phyloP scores from a whole-genome alignment of 1,140 invertebrate genomes.

The Solen grandis region DNA sequence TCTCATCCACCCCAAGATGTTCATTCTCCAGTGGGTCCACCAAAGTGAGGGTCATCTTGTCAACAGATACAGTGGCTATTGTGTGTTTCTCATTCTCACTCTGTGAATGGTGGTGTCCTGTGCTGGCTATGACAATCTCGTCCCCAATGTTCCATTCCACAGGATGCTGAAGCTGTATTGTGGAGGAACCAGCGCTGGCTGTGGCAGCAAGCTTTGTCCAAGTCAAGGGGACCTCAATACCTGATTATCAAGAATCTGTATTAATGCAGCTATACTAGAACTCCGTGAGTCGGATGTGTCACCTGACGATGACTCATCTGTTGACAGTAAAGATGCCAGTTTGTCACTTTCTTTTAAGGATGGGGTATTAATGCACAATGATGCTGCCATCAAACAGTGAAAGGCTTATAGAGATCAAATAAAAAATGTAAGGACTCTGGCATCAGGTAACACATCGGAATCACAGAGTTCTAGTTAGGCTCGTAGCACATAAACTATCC shows the following conservation, averaged over 20 bases:
- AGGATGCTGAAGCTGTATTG: constrained; percentile 61
- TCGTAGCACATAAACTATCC: too few species aligned
- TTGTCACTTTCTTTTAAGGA: too few species aligned
- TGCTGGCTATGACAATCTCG: constrained; percentile 78
- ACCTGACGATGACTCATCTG: too few species aligned
- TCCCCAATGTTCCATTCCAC: constrained; percentile 76
- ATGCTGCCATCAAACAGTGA: too few species aligned
- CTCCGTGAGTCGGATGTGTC: too few species aligned
- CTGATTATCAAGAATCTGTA: background rate
- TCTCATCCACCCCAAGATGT: constrained; percentile 62
- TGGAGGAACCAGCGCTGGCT: constrained; percentile 61
- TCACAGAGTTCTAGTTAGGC: too few species aligned
- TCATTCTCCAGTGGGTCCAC: constrained; percentile 61
- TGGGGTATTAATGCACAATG: too few species aligned
- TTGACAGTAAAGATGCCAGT: too few species aligned
- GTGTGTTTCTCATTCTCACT: constrained; percentile 72
- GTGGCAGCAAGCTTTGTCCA: constrained; percentile 75
- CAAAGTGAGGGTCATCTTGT: constrained; percentile 69
- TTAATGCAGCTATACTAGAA: background rate
- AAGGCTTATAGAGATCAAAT: too few species aligned
- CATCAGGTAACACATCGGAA: too few species aligned
- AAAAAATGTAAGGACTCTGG: too few species aligned
- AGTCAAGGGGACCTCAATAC: constrained; percentile 59
- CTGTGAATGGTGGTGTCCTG: constrained; percentile 70
- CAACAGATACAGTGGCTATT: constrained; percentile 67